Base-by-base conservation (phyloP, 1,140 invertebrate species). In the Laodelphax striatellus region DNA sequence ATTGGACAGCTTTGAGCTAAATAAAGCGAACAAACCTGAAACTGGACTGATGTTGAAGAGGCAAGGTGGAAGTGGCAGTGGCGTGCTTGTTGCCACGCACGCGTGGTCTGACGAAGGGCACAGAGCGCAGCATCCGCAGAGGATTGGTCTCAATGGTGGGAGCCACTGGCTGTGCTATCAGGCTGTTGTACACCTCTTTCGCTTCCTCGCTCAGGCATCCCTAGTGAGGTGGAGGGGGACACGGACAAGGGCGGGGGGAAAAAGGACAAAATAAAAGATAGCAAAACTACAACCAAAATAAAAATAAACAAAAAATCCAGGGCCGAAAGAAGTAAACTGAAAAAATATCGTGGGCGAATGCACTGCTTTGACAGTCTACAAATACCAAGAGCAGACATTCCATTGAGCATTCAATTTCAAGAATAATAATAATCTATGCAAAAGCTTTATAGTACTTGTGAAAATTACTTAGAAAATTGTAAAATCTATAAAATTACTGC, bases 121-220 rank as follows among this genome's bases (percentile, higher is more conserved):
- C 82, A 10, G 79, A 80, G 42, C 87, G 75, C 22, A 91, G 73
- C 78, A 90, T 84, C 54, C 86, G 71, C 55, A 91, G 72, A 2
- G 87, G 88, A 73, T 90, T 90, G 17, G 75, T 73, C 58, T 81
- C 79, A n/a, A 67, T 61, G 1, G 60, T 34, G 13, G 43, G 34
- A 13, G 52, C 61, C 2, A 50, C 61, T 14, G 67, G 82, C 52
- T 82, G 85, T 65, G 94, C 92, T 42, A 97, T 90, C 34, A 97
- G 75, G 65, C 86, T 87, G 69, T 91, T 89, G 77, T 97, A 97
- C 0, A 92, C 94, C 69, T 90, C 85, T 69, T 92, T 91, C 34
- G 91, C 84, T 68, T 90, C 86, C 64, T 86, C 82, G n/a, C 85
- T 87, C 60, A 90, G 76, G 41, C 84, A 83, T 5, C 82, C 80